Base-by-base conservation (phyloP, 2,113 vertebrate species). In the Cacatua alba region DNA sequence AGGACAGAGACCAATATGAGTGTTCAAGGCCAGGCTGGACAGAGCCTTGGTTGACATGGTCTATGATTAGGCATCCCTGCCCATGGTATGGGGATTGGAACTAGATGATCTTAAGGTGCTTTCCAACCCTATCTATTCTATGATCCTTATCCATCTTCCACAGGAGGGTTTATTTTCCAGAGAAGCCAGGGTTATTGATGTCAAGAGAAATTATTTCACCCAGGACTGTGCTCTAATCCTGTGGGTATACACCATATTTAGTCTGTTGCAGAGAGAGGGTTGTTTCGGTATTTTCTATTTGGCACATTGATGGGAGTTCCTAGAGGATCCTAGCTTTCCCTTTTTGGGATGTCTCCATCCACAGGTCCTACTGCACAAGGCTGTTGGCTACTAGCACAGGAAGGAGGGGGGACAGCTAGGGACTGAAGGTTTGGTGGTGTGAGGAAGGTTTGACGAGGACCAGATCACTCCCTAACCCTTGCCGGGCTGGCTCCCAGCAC, bases 211-310 rank as follows among this genome's bases (percentile, higher is more conserved):
- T 95, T 94, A 94, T 95, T 96, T 93, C 87, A 23, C 83, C 75
- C 62, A 49, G 88, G 79, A 80, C 89, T 64, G 57, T 59, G 86
- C 95, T 94, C 88, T 80, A 93, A 92, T 94, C 94, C 94, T 94
- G 93, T 95, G 94, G 70, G 88, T 91, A 59, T 97, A 98, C 97
- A 99, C 99, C 99, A 99, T 99, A 99, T 99, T 99, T 99, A 99
- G 99, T 98, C 99, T 98, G 98, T 86, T 97, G 97, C 96, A 96
- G 90, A 92, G 81, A 96, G 97, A 98, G 94, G 98, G 98, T 97
- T 97, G 97, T 79, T 96, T 97, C 97, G 88, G 96, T 98, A 98
- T 98, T 98, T 98, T 96, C 97, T 92, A 95, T 98, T 98, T 98
- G 98, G 98, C 98, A 99, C 96, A 86, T 88, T 70, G 82, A 91